Base-by-base conservation (phyloP, 2,113 vertebrate species). In the Natator depressus region DNA sequence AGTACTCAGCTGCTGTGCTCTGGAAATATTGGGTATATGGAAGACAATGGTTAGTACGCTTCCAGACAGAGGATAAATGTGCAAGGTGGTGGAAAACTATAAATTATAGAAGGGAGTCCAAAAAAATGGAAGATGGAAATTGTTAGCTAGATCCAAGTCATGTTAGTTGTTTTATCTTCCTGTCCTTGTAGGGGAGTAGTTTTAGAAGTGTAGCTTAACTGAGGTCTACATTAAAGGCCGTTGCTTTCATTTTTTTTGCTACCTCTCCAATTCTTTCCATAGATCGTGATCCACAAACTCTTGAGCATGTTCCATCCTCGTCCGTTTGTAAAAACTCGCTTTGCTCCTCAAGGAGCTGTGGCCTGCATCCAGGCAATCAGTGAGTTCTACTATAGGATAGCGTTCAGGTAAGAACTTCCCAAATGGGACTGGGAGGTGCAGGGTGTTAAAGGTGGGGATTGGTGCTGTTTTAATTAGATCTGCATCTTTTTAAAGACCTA, bases 271-370 rank as follows among this genome's bases (percentile, higher is more conserved):
- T 49, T 29, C 42, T 78, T 8, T 2, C 55, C 47, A 0, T 95
- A 99, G 99, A 98, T 99, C 88, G 96, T 99, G 42, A 98, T 99
- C 97, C 99, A 99, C 98, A 98, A 96, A 46, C 98, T 99, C 82
- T 90, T 99, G 95, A 99, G 99, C 93, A 99, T 99, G 99, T 99
- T 99, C 97, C 99, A 99, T 94, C 99, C 99, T 0, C 98, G 99
- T 9, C 99, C 99, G 47, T 99, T 99, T 14, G 97, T 99, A 81
- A 99, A 99, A 96, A 99, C 99, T 0, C 99, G 99, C 88, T 99
- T 99, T 22, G 99, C 99, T 80, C 99, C 99, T 2, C 99, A 99
- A 93, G 99, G 99, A 9, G 97, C 99, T 0, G 98, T 99, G 49
- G 99, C 99, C 95, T 99, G 99, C 92, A 96, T 99, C 57, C 99